Percentiles rank a stretch among this genome's conserved stretches.
Conservation (phyloP, 2,113 vertebrate genomes). For the Pelusios castaneus region DNA sequence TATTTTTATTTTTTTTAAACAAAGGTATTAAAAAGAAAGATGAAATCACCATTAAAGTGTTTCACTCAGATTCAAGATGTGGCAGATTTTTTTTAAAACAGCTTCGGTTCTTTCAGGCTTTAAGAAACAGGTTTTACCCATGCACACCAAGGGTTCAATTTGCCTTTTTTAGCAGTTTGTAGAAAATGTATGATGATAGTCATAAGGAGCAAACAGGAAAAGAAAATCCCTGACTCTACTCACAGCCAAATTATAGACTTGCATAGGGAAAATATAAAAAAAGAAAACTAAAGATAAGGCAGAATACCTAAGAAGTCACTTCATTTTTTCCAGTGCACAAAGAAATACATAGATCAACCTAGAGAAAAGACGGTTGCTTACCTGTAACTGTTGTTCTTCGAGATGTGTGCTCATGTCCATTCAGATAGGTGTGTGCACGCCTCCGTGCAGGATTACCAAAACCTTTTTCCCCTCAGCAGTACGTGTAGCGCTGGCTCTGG, state of each 20-base stretch:
- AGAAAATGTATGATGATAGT: constrained; percentile 24
- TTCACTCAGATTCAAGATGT: not conserved
- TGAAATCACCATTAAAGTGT: not conserved
- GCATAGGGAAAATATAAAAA: constrained; percentile 16
- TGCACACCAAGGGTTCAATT: not conserved
- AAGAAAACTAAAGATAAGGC: not conserved
- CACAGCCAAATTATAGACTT: constrained; percentile 60
- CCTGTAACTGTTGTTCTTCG: no score
- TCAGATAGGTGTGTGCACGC: no score
- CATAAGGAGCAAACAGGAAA: constrained; percentile 26
- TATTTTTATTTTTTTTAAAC: not conserved
- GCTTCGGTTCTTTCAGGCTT: not conserved
- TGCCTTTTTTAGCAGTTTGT: not conserved
- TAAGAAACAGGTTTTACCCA: not conserved
- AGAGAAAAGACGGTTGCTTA: no score
- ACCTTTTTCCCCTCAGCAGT: no score
- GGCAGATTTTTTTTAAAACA: not conserved
- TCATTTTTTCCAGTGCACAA: constrained; percentile 6
- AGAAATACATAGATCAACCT: not conserved
- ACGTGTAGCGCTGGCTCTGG: no score
- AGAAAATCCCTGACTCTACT: constrained; percentile 10
- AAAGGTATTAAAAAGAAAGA: not conserved
- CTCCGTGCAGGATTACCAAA: no score
- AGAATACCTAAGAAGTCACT: not conserved
- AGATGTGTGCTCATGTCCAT: no score